Base-by-base conservation (phyloP, 2,888 invertebrate species). In the Cephus spinipes region DNA sequence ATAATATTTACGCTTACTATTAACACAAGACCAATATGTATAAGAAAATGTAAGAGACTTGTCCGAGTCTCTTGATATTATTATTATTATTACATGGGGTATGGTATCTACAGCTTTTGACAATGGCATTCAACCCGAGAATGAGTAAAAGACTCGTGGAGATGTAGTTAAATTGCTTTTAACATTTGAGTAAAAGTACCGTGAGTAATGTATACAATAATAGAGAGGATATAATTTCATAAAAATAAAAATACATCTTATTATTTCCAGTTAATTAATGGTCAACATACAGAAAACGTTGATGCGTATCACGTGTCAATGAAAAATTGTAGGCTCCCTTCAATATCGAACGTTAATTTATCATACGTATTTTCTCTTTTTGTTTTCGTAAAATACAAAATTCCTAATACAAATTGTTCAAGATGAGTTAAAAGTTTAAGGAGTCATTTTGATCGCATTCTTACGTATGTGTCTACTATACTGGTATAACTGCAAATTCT, bases 21-120 rank as follows among this genome's bases (percentile, higher is more conserved):
- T 35, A 74, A 74, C 35, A 34, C 23, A 34, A 30, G 33, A 74
- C 33, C 74, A 74, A 33, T 74, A 74, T 74, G 15, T 74, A 74
- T 33, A 74, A 30, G 35, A 4, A 33, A 74, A 23, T 55, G 23
- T 23, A 9, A 55, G 23, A 55, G 55, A 55, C 55, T 55, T 15
- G 2, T 15, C 55, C 15, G 55, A 55, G 23, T 23, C 55, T 55
- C 55, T 23, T 9, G 23, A 55, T 55, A 33, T 32, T 74, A n/a
- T 34, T 34, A 33, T 32, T 34, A 34, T 34, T 30, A 74, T 74
- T 74, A 74, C 74, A 74, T 33, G 12, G n/a, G 33, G 33, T 74
- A 74, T 74, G 33, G 33, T 74, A 74, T 74, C 33, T 74, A 74
- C 74, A 74, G 35, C 36, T 33, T 73, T 76, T 33, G 6, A 71